A percentile compares a stretch with the other conserved stretches of the same genome.
phyloP scores from a whole-genome alignment of 1,140 invertebrate genomes.

The Aphelinus atriplicis region DNA sequence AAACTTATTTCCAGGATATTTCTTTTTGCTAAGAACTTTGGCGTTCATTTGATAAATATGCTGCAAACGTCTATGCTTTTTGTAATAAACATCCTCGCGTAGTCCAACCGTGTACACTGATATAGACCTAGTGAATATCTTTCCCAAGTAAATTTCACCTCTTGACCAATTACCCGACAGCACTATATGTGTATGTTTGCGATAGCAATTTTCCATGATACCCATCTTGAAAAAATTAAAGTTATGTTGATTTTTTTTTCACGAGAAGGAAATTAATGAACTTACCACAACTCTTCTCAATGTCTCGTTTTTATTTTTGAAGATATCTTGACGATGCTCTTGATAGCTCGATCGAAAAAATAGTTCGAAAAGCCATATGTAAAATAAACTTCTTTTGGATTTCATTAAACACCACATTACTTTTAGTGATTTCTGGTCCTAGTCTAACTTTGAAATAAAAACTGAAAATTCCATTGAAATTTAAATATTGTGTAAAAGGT shows the following conservation, averaged over 20 bases:
- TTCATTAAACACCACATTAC: no score
- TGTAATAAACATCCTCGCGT: background rate
- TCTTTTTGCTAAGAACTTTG: background rate
- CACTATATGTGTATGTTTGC: background rate
- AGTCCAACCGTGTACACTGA: background rate
- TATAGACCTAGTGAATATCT: background rate
- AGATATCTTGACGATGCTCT: no score
- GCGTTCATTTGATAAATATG: background rate
- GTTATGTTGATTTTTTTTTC: background rate
- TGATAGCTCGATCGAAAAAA: no score
- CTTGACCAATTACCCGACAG: background rate
- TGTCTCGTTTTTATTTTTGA: no score
- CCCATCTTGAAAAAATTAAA: background rate
- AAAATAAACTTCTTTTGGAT: no score
- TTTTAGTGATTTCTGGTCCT: no score
- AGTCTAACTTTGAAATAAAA: no score
- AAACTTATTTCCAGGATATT: background rate
- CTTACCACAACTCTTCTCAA: no score
- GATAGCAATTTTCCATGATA: background rate
- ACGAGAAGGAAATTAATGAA: no score
- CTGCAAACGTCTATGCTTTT: constrained; percentile 6
- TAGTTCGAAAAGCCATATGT: no score
- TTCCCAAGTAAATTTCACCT: background rate
- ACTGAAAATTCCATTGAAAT: no score
- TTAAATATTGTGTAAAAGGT: no score